Base-by-base conservation (phyloP, 1,140 invertebrate genomes). In the Steinernema feltiae region DNA sequence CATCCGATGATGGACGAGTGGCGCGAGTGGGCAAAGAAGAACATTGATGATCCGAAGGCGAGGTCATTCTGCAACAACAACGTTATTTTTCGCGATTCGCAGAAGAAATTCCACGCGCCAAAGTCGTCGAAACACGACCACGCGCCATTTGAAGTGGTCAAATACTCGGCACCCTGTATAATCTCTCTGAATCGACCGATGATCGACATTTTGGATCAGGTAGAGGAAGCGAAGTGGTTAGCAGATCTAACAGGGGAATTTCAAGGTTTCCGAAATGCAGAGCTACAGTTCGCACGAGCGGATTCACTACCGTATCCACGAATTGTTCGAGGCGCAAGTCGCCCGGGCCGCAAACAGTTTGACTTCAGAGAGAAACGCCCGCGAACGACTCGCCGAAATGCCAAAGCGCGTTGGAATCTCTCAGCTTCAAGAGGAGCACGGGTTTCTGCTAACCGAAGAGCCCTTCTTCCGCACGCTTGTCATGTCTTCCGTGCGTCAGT, bases 401-500 rank as follows among this genome's bases (percentile, higher is more conserved):
- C 78, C 78, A 0, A 63, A 53, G 24, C 77, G 77, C 0, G 29
- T 84, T 21, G 84, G 81, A 7, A 81, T 78, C 48, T 74, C 75
- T 17, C 48, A 73, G n/a, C 32, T 85, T 0, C 41, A 69, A 1
- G 71, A 78, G 1, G 46, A 35, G 73, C 78, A 46, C 73, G 82
- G 84, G 15, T 79, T 83, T 41, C 71, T 72, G 70, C 32, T 85
- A 1, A 81, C 77, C 17, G 24, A 72, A 29, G 84, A 85, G 32
- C 83, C 84, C 12, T 85, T 86, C 72, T 86, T 85, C 78, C 70
- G 80, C 17, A 76, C 77, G 0, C 74, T 85, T 17, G 70, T 84
- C 12, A 72, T 79, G 27, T 78, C 80, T 30, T 71, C 70, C 32
- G 71, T 75, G 32, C 69, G 70, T 46, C 77, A 74, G n/a, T 75